Evolutionary conservation across 1,140 invertebrate genomes (phyloP).

Genomic region (Bursaphelenchus mucronatus): DNA sequence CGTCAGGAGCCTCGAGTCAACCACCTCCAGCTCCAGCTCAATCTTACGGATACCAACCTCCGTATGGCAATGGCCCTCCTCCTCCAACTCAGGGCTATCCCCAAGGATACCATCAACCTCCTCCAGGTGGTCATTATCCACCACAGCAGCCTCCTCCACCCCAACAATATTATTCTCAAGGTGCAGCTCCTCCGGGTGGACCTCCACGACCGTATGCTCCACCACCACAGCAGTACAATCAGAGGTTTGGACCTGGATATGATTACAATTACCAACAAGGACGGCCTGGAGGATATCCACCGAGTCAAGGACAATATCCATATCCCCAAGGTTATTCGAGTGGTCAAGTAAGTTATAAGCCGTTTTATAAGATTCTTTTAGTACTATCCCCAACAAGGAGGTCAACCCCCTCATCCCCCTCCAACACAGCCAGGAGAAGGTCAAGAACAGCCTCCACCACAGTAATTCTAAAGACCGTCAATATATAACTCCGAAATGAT

Average conservation of each 20-base stretch:
- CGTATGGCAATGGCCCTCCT: neutral
- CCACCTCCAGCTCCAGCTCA: too few species aligned
- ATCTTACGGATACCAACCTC: neutral
- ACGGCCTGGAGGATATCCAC: neutral
- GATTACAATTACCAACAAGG: neutral
- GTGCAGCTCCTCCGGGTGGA: constrained; percentile 6
- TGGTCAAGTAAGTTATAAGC: too few species aligned
- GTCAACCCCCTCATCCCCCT: neutral
- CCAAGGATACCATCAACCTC: neutral
- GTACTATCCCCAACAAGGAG: too few species aligned
- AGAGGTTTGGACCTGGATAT: neutral
- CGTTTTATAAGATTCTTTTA: too few species aligned
- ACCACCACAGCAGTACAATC: constrained; percentile 15
- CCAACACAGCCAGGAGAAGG: constrained; percentile 4
- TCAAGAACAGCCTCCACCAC: constrained; percentile 18
- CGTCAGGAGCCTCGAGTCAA: neutral
- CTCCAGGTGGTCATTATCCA: constrained; percentile 3
- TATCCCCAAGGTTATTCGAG: too few species aligned
- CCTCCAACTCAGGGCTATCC: neutral
- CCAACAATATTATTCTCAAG: neutral
- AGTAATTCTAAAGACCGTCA: constrained; percentile 3
- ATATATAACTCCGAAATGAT: too few species aligned
- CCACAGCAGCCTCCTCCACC: neutral
- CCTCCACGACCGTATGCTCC: constrained; percentile 31
- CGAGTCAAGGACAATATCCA: neutral